Evolutionary conservation across 2,113 vertebrate species (phyloP).

Genomic region (Sorex fumeus): DNA sequence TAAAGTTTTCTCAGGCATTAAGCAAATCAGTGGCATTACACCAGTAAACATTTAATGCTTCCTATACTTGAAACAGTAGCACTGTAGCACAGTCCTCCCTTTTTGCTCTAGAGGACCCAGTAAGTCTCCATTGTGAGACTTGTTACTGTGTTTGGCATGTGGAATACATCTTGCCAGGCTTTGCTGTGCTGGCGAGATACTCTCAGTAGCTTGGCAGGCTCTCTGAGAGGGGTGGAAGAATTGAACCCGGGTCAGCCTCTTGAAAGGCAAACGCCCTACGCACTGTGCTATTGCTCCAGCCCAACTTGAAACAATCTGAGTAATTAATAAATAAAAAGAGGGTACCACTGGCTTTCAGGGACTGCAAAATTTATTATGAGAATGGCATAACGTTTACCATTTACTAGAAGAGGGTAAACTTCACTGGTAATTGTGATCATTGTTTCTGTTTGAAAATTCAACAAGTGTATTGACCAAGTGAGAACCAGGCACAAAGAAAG

Average conservation of each 20-base stretch:
- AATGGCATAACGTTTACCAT: neutral
- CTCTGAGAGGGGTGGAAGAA: too few species aligned
- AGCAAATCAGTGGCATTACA: neutral
- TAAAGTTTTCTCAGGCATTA: neutral
- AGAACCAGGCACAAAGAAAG: neutral
- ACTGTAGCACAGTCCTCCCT: too few species aligned
- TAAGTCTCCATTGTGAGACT: too few species aligned
- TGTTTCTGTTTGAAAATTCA: constrained; percentile 32
- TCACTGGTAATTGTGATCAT: constrained; percentile 18
- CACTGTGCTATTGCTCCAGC: too few species aligned
- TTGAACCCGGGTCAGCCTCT: too few species aligned
- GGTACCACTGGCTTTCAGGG: neutral
- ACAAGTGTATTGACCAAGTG: neutral
- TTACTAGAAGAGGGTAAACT: neutral
- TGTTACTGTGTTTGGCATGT: too few species aligned
- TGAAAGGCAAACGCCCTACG: too few species aligned
- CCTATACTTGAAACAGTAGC: neutral
- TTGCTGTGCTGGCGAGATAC: too few species aligned
- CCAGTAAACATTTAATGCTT: neutral
- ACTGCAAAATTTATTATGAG: neutral
- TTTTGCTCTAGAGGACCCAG: too few species aligned
- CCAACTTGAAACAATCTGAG: neutral
- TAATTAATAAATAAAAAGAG: neutral
- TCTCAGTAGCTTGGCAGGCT: too few species aligned
- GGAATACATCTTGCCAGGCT: too few species aligned